Evolutionary conservation across 1,140 invertebrate genomes (phyloP), one percentile per base, ranked within the genome.

Genomic region (Neodiprion pinetum): DNA sequence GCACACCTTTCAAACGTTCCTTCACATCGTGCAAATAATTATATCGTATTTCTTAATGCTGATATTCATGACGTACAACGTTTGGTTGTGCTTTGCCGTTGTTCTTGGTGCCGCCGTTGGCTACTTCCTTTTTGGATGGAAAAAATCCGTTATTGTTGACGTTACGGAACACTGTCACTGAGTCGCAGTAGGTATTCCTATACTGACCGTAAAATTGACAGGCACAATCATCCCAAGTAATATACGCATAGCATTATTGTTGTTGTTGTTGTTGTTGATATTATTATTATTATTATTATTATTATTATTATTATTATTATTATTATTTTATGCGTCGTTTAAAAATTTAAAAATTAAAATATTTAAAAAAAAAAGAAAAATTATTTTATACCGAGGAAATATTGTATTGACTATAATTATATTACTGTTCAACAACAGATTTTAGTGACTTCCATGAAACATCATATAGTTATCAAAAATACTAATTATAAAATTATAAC

Each of bases 61-160:
- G 87, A 95, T 99, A 74, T 98, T 99, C 88, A 99, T 99, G 98
- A 99, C 97, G 0, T 99, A 98, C 91, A 99, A 99, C 85, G 93
- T 96, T 21, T 99, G 96, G 95, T 91, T 99, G 21, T 98, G 97
- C 83, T 77, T 97, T 28, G 95, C 95, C 7, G 93, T 98, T n/a
- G 93, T 97, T 0, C 82, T 98, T 8, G 98, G 98, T 3, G 94
- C 96, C 14, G 96, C 93, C 1, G 88, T 95, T 11, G 97, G 97
- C 2, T 98, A 98, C 87, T 98, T 99, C 86, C 89, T 97, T 48
- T 98, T 99, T 85, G 96, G 96, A 47, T 98, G 96, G 96, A 94
- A 94, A 84, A 96, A 97, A 88, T 93, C 93, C 2, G 92, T 95
- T 10, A 93, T 97, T 47, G 95, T 97, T 1, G 96, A 98, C 83